These are phyloP conservation scores for Rhynchonema sp. DNA, from an alignment of 2,888 invertebrate genomes.

Conservation along the genomic window DNA sequence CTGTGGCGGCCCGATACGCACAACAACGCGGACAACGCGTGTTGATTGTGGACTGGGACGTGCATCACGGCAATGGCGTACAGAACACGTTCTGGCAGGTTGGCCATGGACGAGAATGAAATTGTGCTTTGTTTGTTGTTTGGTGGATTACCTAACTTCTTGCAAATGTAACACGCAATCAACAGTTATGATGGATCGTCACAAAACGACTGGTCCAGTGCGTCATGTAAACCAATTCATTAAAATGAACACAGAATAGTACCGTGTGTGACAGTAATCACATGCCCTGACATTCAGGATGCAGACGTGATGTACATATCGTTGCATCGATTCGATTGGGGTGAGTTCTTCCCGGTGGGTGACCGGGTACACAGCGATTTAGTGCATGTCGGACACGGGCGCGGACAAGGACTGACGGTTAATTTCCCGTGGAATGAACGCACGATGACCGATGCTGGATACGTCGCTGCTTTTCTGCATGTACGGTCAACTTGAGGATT, in stretches of 20 bases:
- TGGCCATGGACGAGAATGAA: background rate
- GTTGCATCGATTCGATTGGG: conserved; percentile 70
- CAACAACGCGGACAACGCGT: conserved; percentile 48
- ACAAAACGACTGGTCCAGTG: too few relatives aligned
- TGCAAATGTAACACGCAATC: too few relatives aligned
- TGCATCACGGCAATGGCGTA: conserved; percentile 9
- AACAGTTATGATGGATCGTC: too few relatives aligned
- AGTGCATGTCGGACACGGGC: conserved; percentile 47
- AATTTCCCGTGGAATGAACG: conserved; percentile 71
- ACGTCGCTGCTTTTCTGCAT: conserved; percentile 63
- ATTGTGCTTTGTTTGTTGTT: too few relatives aligned
- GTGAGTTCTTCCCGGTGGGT: conserved; percentile 48
- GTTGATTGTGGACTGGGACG: conserved; percentile 76
- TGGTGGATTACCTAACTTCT: too few relatives aligned
- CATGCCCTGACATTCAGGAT: background rate
- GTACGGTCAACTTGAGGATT: too few relatives aligned
- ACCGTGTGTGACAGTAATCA: background rate
- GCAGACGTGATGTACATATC: conserved; percentile 59
- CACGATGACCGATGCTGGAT: conserved; percentile 63
- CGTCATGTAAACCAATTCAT: too few relatives aligned
- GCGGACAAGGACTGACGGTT: conserved; percentile 59
- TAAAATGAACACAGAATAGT: background rate
- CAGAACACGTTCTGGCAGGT: conserved; percentile 9
- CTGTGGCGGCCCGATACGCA: conserved; percentile 51
- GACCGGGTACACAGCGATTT: too few relatives aligned